phyloP scores from a whole-genome alignment of 1,140 invertebrate species.

The Glomeris maerens region DNA sequence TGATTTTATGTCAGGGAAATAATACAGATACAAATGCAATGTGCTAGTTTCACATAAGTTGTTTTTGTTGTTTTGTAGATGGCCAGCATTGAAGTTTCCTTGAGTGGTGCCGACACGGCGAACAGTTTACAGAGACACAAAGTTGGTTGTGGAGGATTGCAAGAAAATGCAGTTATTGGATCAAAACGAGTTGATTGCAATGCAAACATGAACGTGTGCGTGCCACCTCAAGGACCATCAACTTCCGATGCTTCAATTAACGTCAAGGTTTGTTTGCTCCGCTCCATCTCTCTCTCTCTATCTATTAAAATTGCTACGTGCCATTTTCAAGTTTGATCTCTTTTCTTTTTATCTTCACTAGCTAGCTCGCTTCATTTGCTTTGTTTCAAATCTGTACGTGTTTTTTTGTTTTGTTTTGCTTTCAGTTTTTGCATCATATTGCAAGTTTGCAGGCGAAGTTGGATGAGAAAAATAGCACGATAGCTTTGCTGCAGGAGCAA shows the following conservation, averaged over 20 bases:
- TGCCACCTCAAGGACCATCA: background rate
- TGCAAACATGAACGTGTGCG: background rate
- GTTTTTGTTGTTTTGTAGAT: constrained; percentile 56
- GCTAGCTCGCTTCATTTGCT: too few species aligned
- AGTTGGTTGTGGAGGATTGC: background rate
- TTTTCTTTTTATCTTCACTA: too few species aligned
- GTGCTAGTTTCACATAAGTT: background rate
- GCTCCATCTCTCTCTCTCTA: too few species aligned
- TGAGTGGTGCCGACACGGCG: constrained; percentile 24
- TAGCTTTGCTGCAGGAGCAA: too few species aligned
- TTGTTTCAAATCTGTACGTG: too few species aligned
- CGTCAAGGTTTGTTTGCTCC: background rate
- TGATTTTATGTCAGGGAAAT: background rate
- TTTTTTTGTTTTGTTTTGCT: too few species aligned
- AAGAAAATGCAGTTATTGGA: background rate
- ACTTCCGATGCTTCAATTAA: background rate
- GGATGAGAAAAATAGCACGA: too few species aligned
- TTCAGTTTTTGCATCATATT: too few species aligned
- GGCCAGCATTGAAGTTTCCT: constrained; percentile 68
- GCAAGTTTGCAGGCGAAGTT: too few species aligned
- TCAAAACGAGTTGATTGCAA: background rate
- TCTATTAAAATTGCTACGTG: too few species aligned
- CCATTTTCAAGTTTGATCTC: too few species aligned
- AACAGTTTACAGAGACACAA: background rate
- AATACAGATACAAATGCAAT: background rate